Base-by-base conservation (phyloP, 2,888 invertebrate genomes). In the Osmoderma eremita region DNA sequence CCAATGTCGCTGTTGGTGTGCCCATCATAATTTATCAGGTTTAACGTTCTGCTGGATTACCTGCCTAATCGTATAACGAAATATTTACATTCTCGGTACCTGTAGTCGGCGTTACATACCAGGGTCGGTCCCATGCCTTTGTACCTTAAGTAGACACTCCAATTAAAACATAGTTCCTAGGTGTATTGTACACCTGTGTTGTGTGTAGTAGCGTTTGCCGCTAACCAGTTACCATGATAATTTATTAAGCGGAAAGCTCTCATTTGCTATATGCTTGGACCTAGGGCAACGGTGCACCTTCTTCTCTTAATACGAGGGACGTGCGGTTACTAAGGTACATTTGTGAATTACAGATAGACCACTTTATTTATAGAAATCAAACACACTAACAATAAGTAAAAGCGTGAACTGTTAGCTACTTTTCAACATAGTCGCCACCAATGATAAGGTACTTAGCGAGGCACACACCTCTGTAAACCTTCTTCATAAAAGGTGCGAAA, bases 131-230 rank as follows among this genome's bases (percentile, higher is more conserved):
- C 8, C n/a, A n/a, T n/a, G 24, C 13, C 50, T 50, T 50, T 22
- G 50, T 22, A 13, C 24, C 50, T 10, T 50, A 50, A 50, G 22
- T 10, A 50, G 50, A 22, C 50, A 50, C 50, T 50, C 50, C 50
- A 50, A 50, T 50, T 50, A 50, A 22, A 50, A 50, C 20, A 17
- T 49, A 49, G 48, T 20, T 49, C 12, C 10, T 24, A n/a, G 18
- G 50, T 50, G 22, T 17, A 30, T 30, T n/a, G n/a, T n/a, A 5
- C 30, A 45, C 17, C 10, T 45, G 17, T 15, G 30, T 45, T 17
- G 45, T 13, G 45, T 45, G 3, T 18, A 45, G 45, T 18, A 8
- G 10, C 1, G 18, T 17, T 45, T 45, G 15, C 17, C 17, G 45
- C 5, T 12, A 50, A 50, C 50, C 22, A 20, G 50, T n/a, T 22